Evolutionary conservation across 1,140 invertebrate genomes (phyloP), one percentile per base, ranked within the genome.

Genomic region (Cydia amplana): DNA sequence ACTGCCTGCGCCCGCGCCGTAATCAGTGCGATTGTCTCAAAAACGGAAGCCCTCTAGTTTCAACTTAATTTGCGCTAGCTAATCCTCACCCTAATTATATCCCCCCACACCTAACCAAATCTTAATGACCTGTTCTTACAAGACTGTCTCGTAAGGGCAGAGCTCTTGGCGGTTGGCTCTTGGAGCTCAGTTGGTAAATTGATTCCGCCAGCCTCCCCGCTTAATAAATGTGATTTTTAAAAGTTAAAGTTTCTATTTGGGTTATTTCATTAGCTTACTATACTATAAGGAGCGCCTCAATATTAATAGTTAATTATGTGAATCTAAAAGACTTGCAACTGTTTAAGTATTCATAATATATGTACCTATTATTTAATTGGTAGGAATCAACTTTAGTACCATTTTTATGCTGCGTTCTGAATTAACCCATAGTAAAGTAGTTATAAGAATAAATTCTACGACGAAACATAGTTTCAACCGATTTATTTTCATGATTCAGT

Each of bases 1-100:
- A 80, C 75, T 79, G 78, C 70, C 77, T 63, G 76, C 72, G 74
- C 55, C 55, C 55, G 55, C 55, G 77, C 76, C 75, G 80, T 82
- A 80, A 84, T 83, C 79, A 79, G 78, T 64, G 76, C 80, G 76
- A 86, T 87, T 85, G 84, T 83, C 82, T 80, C 85, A 79, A 86
- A 85, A 88, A 85, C 78, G 78, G 83, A 80, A 82, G 83, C 80
- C 85, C 79, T 81, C 77, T 32, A 80, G 85, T 87, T 88, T 88
- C 85, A 85, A 90, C 85, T 91, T 89, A 90, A 91, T 91, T 89
- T 91, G 76, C 84, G 80, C 81, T 77, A 78, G 80, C 85, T 89
- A 91, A 91, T 90, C 87, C 87, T 77, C 82, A 78, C 83, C 82
- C 86, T 91, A 89, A 89, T 89, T 91, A 89, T 85, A 85, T 81